A percentile compares a stretch with the other conserved stretches of the same genome.
phyloP scores from a whole-genome alignment of 2,888 invertebrate species.

The Drosophila aldrichi region DNA sequence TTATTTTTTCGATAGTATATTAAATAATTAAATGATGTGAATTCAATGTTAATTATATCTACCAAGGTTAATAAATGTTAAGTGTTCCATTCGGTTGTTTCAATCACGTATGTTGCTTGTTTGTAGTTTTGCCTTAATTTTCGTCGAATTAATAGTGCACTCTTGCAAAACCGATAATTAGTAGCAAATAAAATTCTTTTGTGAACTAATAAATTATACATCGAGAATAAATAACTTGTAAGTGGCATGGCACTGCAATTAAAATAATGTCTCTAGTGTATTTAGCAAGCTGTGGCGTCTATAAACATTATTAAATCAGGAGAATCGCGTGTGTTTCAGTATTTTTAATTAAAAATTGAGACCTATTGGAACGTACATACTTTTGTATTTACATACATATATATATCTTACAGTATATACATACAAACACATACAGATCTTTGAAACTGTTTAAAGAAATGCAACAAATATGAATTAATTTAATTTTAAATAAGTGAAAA shows the following conservation, averaged over 20 bases:
- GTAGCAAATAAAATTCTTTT: conserved; percentile 15
- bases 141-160: not conserved
- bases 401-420: not conserved
- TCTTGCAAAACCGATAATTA: conserved; percentile 9
- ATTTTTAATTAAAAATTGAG: conserved; percentile 1
- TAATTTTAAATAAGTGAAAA: not conserved
- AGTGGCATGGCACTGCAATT: conserved; percentile 1
- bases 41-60: fast-evolving
- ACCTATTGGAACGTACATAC: not conserved
- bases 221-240: conserved; percentile 24
- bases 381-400: conserved; percentile 13
- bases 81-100: conserved; percentile 9
- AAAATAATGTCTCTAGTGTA: not conserved
- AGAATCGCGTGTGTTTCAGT: not conserved
- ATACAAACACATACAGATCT: conserved; percentile 10
- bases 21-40: not conserved
- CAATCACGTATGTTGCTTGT: not conserved
- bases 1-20: not conserved
- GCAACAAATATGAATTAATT: not conserved
- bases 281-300: not conserved
- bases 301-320: not conserved
- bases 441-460: not conserved
- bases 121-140: not conserved
- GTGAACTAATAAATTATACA: conserved; percentile 33
- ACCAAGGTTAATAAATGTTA: not conserved